Conservation (phyloP, 2,113 vertebrate genomes). For the Plotosus lineatus region DNA sequence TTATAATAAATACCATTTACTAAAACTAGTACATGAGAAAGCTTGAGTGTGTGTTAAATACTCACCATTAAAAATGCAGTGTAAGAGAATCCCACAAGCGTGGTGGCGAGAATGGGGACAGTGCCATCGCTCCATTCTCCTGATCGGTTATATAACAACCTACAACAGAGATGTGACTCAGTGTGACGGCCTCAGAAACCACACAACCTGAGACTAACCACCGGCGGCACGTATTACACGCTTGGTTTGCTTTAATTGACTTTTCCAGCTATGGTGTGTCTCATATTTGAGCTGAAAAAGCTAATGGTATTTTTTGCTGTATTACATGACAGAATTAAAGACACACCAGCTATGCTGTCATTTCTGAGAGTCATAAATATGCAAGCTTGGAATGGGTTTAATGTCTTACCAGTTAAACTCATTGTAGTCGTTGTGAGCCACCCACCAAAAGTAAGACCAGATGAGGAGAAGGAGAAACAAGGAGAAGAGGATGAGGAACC, state of each 20-base stretch:
- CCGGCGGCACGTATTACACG: neutral
- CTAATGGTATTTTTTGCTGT: neutral
- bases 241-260: neutral
- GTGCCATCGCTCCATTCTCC: constrained; percentile 95
- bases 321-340: neutral
- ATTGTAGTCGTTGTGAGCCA: constrained; percentile 92
- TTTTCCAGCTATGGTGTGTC: neutral
- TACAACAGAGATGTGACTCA: constrained; percentile 58
- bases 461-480: constrained; percentile 88
- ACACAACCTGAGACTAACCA: neutral
- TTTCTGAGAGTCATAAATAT: neutral
- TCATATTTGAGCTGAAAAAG: neutral
- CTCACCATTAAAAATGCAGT: constrained; percentile 85
- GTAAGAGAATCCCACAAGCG: constrained; percentile 86
- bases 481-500: constrained; percentile 87
- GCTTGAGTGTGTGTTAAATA: neutral
- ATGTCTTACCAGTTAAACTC: constrained; percentile 71
- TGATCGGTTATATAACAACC: constrained; percentile 89
- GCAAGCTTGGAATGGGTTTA: neutral
- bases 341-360: too few species aligned
- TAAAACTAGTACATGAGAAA: neutral
- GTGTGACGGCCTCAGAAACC: neutral
- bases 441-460: constrained; percentile 98
- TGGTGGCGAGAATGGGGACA: constrained; percentile 82
- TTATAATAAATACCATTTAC: neutral